These are phyloP conservation scores for Drosophila pruinosa DNA, from an alignment of 1,140 invertebrate species.

Conservation along the genomic window DNA sequence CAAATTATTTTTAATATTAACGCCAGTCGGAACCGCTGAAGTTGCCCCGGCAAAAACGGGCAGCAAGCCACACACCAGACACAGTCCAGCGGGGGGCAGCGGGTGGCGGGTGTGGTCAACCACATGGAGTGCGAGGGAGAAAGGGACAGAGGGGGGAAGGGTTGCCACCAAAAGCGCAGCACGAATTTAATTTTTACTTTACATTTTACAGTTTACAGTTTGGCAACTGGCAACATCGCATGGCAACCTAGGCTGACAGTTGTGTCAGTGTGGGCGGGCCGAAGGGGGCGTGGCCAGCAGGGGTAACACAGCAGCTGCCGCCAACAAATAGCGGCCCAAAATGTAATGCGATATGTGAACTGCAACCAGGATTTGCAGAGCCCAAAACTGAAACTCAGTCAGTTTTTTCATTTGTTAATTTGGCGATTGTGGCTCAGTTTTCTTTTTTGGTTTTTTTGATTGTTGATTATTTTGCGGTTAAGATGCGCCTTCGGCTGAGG, in stretches of 20 bases:
- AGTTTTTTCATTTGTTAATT: conserved; percentile 3
- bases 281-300: not conserved
- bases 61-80: no score
- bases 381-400: not conserved
- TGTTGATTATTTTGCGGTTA: conserved; percentile 61
- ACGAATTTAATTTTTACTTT: conserved; percentile 37
- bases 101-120: conserved; percentile 30
- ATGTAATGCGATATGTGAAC: conserved; percentile 46
- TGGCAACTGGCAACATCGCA: conserved; percentile 23
- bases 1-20: conserved; percentile 74
- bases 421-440: conserved; percentile 3
- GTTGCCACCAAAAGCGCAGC: conserved; percentile 36
- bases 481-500: conserved; percentile 10
- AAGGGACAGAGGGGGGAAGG: not conserved
- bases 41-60: not conserved
- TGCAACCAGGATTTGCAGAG: conserved; percentile 29
- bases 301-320: conserved; percentile 22
- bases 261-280: not conserved
- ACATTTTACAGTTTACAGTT: conserved; percentile 19
- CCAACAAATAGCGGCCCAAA: not conserved
- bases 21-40: conserved; percentile 25
- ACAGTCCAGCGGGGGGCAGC: not conserved
- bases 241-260: conserved; percentile 10
- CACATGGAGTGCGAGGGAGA: not conserved
- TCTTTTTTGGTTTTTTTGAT: not conserved